These are phyloP conservation scores for Pyrochroa serraticornis DNA, from an alignment of 2,888 invertebrate species.

Conservation along the genomic window DNA sequence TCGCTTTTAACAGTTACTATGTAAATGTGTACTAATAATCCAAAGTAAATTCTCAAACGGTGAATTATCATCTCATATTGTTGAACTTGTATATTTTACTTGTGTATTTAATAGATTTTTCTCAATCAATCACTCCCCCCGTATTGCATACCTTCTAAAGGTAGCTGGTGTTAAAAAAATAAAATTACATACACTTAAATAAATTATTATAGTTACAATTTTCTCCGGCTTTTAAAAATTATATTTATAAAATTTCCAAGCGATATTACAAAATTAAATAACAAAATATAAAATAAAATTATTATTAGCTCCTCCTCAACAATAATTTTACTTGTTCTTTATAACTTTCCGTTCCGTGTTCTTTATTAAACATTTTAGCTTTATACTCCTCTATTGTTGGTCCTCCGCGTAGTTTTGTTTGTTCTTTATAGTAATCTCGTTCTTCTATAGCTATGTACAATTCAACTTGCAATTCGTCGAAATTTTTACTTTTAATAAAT, in stretches of 20 bases:
- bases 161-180: slow-evolving; percentile 53
- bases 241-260: too few relatives aligned
- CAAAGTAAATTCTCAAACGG: not conserved
- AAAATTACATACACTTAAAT: slow-evolving; percentile 53
- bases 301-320: slow-evolving; percentile 43
- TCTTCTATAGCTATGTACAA: too few relatives aligned
- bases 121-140: slow-evolving; percentile 29
- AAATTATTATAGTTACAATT: slow-evolving; percentile 49
- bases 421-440: too few relatives aligned
- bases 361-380: slow-evolving; percentile 49
- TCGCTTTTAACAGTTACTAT: too few relatives aligned
- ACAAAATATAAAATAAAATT: slow-evolving; percentile 1
- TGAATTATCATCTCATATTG: slow-evolving; percentile 11
- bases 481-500: too few relatives aligned
- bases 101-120: not conserved
- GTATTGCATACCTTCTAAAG: slow-evolving; percentile 43
- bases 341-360: slow-evolving; percentile 51
- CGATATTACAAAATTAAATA: not conserved
- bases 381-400: slow-evolving; percentile 53
- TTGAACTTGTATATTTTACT: not conserved
- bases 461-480: too few relatives aligned
- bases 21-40: not conserved
- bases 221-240: slow-evolving; percentile 5
- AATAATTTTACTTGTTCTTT: slow-evolving; percentile 51
- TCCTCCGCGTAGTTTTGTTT: too few relatives aligned